Evolutionary conservation across 2,888 invertebrate genomes (phyloP).

Genomic region (Celastrina argiolus): DNA sequence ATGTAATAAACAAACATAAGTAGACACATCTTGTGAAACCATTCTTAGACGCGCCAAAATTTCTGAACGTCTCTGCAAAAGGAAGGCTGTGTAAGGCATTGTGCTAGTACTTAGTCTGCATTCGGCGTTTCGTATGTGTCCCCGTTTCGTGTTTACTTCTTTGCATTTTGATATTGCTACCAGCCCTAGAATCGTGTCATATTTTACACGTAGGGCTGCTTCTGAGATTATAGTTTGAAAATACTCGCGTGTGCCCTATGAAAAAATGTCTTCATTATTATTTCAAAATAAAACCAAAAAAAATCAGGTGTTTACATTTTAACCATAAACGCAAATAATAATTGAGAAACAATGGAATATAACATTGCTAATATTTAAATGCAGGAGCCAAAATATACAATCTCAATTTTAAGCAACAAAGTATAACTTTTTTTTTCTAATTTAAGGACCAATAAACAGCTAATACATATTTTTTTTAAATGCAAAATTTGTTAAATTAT

Average conservation of each 20-base stretch:
- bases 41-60: neutral
- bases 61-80: neutral
- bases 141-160: slow-evolving; percentile 10
- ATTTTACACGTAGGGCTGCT: neutral
- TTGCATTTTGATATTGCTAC: slow-evolving; percentile 13
- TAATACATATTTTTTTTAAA: too few relatives aligned
- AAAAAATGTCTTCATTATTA: too few relatives aligned
- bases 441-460: too few relatives aligned
- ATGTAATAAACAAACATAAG: too few relatives aligned
- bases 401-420: too few relatives aligned
- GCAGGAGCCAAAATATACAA: neutral
- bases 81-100: neutral
- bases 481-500: too few relatives aligned
- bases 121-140: slow-evolving; percentile 13
- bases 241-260: neutral
- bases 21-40: neutral
- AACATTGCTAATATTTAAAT: neutral
- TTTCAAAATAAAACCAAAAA: too few relatives aligned
- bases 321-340: too few relatives aligned
- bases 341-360: neutral
- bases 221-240: neutral
- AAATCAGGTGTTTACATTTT: too few relatives aligned
- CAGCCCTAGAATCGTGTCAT: slow-evolving; percentile 4
- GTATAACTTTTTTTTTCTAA: too few relatives aligned
- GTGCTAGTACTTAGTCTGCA: slow-evolving; percentile 6